Evolutionary conservation across 2,797 vertebrate species (phyloP), one percentile per base, ranked within the genome.

Genomic region (Halcyon badia): DNA sequence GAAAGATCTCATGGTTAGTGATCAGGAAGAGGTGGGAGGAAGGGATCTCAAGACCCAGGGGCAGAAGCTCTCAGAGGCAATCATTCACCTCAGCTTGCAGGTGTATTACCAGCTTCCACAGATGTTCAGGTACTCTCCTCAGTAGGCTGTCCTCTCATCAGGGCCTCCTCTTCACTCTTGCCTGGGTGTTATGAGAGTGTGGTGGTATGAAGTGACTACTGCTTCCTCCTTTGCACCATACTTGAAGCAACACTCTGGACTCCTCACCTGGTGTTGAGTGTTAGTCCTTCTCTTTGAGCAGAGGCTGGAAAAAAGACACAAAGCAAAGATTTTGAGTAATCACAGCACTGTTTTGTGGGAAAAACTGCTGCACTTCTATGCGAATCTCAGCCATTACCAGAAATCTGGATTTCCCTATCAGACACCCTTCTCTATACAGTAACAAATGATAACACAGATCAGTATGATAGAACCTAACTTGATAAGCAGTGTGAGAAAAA

Each of bases 231-330:
- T 66, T 42, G 51, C 61, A 64, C 79, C 28, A 25, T 62, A 72
- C 69, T 57, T 87, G 49, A 93, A 80, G 94, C 42, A 52, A 71
- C 8, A 62, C 42, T 20, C 3, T 15, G 44, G 33, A 78, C 82
- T 95, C 90, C 86, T 97, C 95, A 94, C 76, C 91, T 42, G 4
- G 46, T 73, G 56, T 41, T 83, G 54, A 66, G 28, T 66, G 66
- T 78, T 90, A 95, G 95, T 97, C 94, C 92, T 94, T 97, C 93
- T 94, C 88, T 91, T 79, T 0, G 44, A 91, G 79, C 65, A 83
- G 96, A 96, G 89, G 94, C 98, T 98, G 94, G 24, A 97, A 81
- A 68, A 68, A 96, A 87, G 56, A 95, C 5, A 52, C 11, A 94
- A 83, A 84, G 5, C 73, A 87, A 87, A 80, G 13, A 18, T 80